Evolutionary conservation across 2,888 invertebrate species (phyloP).

Genomic region (Busseola fusca): DNA sequence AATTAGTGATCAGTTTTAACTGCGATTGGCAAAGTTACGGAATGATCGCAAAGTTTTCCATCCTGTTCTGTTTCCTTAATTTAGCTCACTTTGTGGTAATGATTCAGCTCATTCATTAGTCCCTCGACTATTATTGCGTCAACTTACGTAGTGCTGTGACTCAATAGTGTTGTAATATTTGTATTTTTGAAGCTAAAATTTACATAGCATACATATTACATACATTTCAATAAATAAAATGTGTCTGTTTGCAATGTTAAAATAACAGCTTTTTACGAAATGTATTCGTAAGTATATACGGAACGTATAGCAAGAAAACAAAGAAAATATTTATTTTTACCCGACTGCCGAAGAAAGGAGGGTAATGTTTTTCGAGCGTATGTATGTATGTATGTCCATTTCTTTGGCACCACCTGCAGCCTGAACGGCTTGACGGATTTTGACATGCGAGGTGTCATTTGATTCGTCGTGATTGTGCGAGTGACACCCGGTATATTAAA

Average conservation of each 20-base stretch:
- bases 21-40: slow-evolving; percentile 36
- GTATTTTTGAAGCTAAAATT: slow-evolving; percentile 42
- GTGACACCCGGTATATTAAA: too few relatives aligned
- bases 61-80: slow-evolving; percentile 70
- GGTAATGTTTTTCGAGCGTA: too few relatives aligned
- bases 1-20: slow-evolving; percentile 35
- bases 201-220: neutral
- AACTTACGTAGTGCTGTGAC: slow-evolving; percentile 49
- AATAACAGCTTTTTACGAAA: neutral
- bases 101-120: slow-evolving; percentile 74
- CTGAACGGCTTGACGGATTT: too few relatives aligned
- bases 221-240: neutral
- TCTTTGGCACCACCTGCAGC: too few relatives aligned
- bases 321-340: neutral
- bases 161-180: slow-evolving; percentile 49
- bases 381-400: too few relatives aligned
- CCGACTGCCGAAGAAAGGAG: too few relatives aligned
- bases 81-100: slow-evolving; percentile 68
- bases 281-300: neutral
- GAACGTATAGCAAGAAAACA: neutral
- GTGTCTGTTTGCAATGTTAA: neutral
- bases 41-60: slow-evolving; percentile 63
- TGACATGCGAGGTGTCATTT: too few relatives aligned
- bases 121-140: slow-evolving; percentile 61
- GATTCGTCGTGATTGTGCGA: too few relatives aligned